Percentiles rank a stretch among this genome's conserved stretches.
Conservation (phyloP, 37 sponge, comb jelly and placozoan species). For the Spongilla lacustris region DNA sequence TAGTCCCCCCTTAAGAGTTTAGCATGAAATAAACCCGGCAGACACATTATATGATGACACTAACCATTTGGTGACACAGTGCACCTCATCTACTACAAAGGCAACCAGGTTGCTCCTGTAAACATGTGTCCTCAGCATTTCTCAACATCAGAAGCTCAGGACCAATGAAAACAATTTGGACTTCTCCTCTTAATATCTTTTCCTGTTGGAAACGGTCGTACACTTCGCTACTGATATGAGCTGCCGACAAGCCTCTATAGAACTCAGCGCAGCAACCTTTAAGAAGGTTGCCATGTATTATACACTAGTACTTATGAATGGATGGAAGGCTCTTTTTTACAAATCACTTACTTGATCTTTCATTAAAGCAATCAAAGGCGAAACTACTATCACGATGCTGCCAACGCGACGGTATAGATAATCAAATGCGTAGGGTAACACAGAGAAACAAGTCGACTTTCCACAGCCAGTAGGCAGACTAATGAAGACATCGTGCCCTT, state of each 20-base stretch:
- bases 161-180: conserved; percentile 14
- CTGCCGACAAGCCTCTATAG: too few relatives aligned
- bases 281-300: background rate
- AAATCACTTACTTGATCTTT: conserved; percentile 18
- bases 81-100: conserved; percentile 28
- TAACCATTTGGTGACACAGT: conserved; percentile 37
- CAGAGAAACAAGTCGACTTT: conserved; percentile 25
- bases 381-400: background rate
- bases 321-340: background rate
- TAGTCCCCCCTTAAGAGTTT: too few relatives aligned
- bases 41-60: background rate
- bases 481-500: conserved; percentile 26
- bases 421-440: conserved; percentile 15
- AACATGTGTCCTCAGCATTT: conserved; percentile 10
- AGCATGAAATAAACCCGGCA: too few relatives aligned
- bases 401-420: background rate
- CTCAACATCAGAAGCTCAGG: conserved; percentile 15
- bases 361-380: conserved; percentile 16
- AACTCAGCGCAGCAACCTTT: too few relatives aligned
- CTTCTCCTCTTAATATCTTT: background rate
- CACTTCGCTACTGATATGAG: too few relatives aligned
- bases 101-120: conserved; percentile 17
- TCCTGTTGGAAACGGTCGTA: background rate
- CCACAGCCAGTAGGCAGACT: conserved; percentile 37
- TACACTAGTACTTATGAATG: background rate